Evolutionary conservation across 2,113 vertebrate species (phyloP).

Genomic region (Thoracochromis brauschi): DNA sequence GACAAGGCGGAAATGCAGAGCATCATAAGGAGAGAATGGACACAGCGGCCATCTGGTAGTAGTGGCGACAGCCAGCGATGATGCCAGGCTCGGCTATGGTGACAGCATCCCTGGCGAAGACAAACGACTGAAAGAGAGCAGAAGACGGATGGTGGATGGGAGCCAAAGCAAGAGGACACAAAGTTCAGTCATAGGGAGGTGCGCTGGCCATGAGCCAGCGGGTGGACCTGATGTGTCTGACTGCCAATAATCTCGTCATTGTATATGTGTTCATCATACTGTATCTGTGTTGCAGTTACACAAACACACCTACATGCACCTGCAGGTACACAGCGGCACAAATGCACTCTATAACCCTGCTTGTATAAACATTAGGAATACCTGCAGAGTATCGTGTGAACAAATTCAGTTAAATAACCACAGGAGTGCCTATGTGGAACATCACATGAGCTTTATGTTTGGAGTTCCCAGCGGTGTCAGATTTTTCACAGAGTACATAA

Average conservation of each 20-base stretch:
- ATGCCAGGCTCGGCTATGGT: neutral
- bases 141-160: neutral
- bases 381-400: neutral
- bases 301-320: neutral
- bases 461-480: neutral
- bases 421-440: neutral
- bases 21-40: neutral
- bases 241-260: neutral
- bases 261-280: neutral
- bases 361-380: neutral
- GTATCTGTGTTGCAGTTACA: neutral
- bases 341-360: neutral
- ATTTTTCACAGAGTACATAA: neutral
- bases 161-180: constrained; percentile 23
- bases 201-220: neutral
- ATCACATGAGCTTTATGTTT: neutral
- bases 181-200: constrained; percentile 22
- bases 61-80: neutral
- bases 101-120: neutral
- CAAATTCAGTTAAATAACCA: neutral
- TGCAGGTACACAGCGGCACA: neutral
- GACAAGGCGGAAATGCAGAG: neutral
- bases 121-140: neutral
- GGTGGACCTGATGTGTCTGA: constrained; percentile 17
- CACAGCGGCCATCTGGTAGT: constrained; percentile 29